Percentiles rank a stretch among this genome's conserved stretches.
phyloP scores from a whole-genome alignment of 2,888 invertebrate genomes.

The Dryomyza anilis region DNA sequence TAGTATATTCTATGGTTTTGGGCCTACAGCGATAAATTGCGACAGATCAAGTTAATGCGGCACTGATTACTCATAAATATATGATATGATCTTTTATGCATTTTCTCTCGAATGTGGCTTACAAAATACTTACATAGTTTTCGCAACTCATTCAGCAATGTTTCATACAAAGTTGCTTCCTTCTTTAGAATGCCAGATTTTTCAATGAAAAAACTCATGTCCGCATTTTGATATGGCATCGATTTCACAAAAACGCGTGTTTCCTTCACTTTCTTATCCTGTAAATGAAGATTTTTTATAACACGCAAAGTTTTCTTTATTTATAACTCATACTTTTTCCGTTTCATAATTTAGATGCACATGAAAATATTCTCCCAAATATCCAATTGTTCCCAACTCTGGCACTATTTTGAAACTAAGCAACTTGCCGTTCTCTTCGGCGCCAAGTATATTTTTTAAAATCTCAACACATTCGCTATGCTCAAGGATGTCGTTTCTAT shows the following conservation, averaged over 20 bases:
- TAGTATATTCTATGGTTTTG: too few relatives aligned
- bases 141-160: constrained; percentile 43
- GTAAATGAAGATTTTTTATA: too few relatives aligned
- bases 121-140: constrained; percentile 46
- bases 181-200: constrained; percentile 44
- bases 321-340: too few relatives aligned
- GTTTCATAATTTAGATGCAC: constrained; percentile 42
- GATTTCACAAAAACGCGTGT: constrained; percentile 49
- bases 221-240: constrained; percentile 41
- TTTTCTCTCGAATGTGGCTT: too few relatives aligned
- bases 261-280: constrained; percentile 17
- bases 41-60: too few relatives aligned
- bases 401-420: constrained; percentile 40
- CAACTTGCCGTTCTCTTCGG: constrained; percentile 36
- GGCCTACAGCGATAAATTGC: too few relatives aligned
- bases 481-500: constrained; percentile 42
- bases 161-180: constrained; percentile 44
- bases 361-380: constrained; percentile 52
- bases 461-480: constrained; percentile 42
- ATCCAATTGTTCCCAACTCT: constrained; percentile 45
- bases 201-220: constrained; percentile 39
- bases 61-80: too few relatives aligned
- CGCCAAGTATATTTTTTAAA: constrained; percentile 38
- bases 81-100: too few relatives aligned
- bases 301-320: too few relatives aligned